Evolutionary conservation across 1,140 invertebrate species (phyloP), one percentile per base, ranked within the genome.

Genomic region (Pomacea maculata): DNA sequence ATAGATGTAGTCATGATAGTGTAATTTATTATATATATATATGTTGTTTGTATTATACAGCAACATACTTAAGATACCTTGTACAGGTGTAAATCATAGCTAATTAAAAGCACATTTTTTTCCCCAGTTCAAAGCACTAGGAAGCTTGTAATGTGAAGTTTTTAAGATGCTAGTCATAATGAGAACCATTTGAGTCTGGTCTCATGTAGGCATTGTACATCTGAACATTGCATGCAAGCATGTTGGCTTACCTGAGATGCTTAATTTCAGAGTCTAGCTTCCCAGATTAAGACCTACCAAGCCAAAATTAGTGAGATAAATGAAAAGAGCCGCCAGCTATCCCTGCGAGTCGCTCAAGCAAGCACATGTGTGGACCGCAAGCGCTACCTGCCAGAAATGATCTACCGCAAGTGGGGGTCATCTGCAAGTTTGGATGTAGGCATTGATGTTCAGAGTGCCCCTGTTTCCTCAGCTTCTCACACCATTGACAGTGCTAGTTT

Each of bases 261-360:
- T 84, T 83, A 73, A 72, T 89, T 87, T 86, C 86, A 92, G 91
- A 89, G 83, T 71, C 84, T 91, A 83, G 86, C 87, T 71, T 86
- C 85, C 67, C 87, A 92, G 81, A 91, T 91, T 74, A 88, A 89
- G 85, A 79, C 80, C 15, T 90, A 89, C 84, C 87, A 90, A 72
- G 85, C 83, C 65, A 87, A 82, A 83, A 86, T 92, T 29, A 85
- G 83, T 82, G 85, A 89, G 73, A 83, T 92, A 21, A 86, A 89
- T 82, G 88, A 89, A 78, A 87, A 86, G 81, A 87, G 85, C 83
- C 82, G 84, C 45, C 72, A 86, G 75, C 83, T 89, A 15, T 82
- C 81, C 5, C 82, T 86, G 57, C 83, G 84, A 70, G 86, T 84
- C 68, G 80, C 84, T 7, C 83, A 85, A 65, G 83, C 86, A n/a